phyloP scores from a whole-genome alignment of 2,113 vertebrate genomes.

The Gambusia affinis region DNA sequence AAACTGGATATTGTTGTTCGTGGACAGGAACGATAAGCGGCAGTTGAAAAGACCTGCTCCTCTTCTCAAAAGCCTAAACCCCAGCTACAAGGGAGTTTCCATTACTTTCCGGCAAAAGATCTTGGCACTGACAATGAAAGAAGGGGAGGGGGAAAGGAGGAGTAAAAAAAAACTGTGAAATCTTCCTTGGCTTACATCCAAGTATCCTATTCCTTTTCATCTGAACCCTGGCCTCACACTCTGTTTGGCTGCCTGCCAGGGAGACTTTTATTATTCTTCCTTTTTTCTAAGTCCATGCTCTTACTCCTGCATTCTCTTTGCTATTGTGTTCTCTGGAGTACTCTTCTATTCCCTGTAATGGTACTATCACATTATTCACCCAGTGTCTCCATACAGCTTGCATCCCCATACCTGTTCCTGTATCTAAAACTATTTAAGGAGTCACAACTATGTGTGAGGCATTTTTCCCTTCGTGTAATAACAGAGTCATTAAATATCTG shows the following conservation, averaged over 20 bases:
- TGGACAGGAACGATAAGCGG: slow-evolving; percentile 39
- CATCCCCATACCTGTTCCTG: slow-evolving; percentile 20
- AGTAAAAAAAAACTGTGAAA: slow-evolving; percentile 61
- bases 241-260: slow-evolving; percentile 69
- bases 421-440: slow-evolving; percentile 22
- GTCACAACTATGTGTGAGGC: slow-evolving; percentile 25
- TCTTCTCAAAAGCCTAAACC: slow-evolving; percentile 38
- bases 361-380: slow-evolving; percentile 23
- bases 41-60: slow-evolving; percentile 43
- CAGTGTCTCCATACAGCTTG: slow-evolving; percentile 12
- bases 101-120: slow-evolving; percentile 76
- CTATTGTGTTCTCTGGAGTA: slow-evolving; percentile 26
- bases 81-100: slow-evolving; percentile 69
- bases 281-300: slow-evolving; percentile 39
- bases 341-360: slow-evolving; percentile 29
- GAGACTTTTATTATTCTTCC: slow-evolving; percentile 70
- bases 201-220: slow-evolving; percentile 72
- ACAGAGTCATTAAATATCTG: slow-evolving; percentile 50
- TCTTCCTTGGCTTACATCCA: slow-evolving; percentile 73
- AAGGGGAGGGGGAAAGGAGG: slow-evolving; percentile 43
- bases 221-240: slow-evolving; percentile 74
- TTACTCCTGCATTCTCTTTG: slow-evolving; percentile 48
- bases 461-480: slow-evolving; percentile 44
- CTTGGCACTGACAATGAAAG: slow-evolving; percentile 71
- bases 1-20: slow-evolving; percentile 5